Evolutionary conservation across 2,888 invertebrate species (phyloP), one percentile per base, ranked within the genome.

Genomic region (Leptinotarsa tumamoca): DNA sequence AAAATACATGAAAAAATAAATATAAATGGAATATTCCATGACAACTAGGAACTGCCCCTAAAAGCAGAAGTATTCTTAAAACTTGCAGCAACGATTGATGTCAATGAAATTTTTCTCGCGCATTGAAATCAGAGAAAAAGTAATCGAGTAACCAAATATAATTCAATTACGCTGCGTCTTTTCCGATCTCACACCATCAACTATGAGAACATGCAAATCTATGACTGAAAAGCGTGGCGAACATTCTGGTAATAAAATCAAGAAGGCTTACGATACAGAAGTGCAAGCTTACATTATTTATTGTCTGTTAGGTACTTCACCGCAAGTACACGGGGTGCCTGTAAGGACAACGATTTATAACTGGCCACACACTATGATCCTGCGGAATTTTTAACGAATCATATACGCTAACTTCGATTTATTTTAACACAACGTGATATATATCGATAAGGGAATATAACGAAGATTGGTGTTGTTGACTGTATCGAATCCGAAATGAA

Each of bases 271-370:
- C 74, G 79, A 77, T 79, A 80, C 79, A 80, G 80, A 80, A 80
- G 80, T 80, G 80, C 80, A 78, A 80, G 78, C 73, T 79, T 75
- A 78, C 78, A 81, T 81, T 85, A 86, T 86, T 86, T 86, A 86
- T 86, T 79, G 82, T 82, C 85, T 86, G 86, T 85, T 86, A 84
- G 84, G 80, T 84, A 82, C 83, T 85, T 83, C 81, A 80, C 83
- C 82, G 83, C 82, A 80, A 82, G 84, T 79, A 79, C 84, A 82
- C 85, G 84, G 85, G 86, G 85, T 84, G 85, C 82, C 86, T 82
- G 82, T 84, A 84, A 85, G 82, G 84, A 84, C 83, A 81, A 82
- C 83, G 83, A 86, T 86, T 86, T 85, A 85, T 85, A 84, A 80
- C 81, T 78, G 86, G 83, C 86, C 86, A 85, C 86, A 86, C 86